These are phyloP conservation scores for Piaya cayana DNA, from an alignment of 2,113 vertebrate genomes.

Conservation along the genomic window DNA sequence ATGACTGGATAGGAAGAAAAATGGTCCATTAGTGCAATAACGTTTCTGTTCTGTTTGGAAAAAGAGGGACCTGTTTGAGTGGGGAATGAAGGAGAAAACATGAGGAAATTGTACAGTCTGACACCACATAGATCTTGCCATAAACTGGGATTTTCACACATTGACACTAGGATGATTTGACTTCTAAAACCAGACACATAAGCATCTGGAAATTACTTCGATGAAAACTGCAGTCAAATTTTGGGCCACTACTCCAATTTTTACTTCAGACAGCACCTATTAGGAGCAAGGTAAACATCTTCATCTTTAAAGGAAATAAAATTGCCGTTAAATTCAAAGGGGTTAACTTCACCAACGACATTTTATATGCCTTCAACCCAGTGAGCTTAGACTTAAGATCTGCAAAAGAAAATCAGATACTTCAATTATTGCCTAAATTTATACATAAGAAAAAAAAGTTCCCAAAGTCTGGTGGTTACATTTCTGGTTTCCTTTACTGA, in stretches of 20 bases:
- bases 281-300: neutral
- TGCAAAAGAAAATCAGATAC: neutral
- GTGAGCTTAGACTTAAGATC: rapidly evolving
- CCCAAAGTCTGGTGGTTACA: neutral
- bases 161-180: neutral
- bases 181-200: neutral
- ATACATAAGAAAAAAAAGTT: neutral
- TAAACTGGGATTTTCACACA: neutral
- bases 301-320: neutral
- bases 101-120: neutral
- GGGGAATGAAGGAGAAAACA: neutral
- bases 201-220: neutral
- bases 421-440: neutral
- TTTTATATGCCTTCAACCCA: neutral
- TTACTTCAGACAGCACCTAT: neutral
- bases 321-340: neutral
- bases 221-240: neutral
- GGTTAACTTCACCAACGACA: neutral
- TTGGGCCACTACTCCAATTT: neutral
- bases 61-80: neutral
- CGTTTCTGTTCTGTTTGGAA: neutral
- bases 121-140: neutral
- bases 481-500: neutral
- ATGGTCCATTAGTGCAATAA: neutral
- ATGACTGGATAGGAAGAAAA: neutral